Base-by-base conservation (phyloP, 2,797 vertebrate genomes). In the Sebastes kiyomatsui region DNA sequence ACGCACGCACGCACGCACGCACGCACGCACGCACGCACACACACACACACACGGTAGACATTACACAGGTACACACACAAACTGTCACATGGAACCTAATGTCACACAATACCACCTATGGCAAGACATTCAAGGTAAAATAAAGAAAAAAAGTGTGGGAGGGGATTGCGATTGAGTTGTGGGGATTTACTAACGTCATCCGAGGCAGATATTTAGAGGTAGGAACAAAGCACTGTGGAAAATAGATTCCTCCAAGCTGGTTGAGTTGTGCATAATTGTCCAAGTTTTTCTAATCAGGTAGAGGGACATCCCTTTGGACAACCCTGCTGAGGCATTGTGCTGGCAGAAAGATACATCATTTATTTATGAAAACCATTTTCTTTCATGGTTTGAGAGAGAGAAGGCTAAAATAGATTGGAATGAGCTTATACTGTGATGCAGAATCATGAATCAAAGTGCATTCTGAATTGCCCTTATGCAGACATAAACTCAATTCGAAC, bases 231-330 rank as follows among this genome's bases (percentile, higher is more conserved):
- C 58, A 75, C 61, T 72, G 66, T 55, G 73, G 80, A 79, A 77
- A 77, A 77, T 27, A 65, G 16, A 65, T 73, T 76, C 73, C 59
- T 80, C 60, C 13, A 35, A 28, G 33, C 71, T 72, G 68, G 60
- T 18, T 64, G 68, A 79, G 74, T 72, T 80, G 56, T 71, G 72
- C 12, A 69, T 66, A 25, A 75, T 76, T 81, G 87, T 84, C 81
- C 72, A 84, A 79, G 54, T 82, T 80, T 87, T 85, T 87, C 67
- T 81, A 61, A 87, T 86, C 84, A 84, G 65, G 59, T 73, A 64
- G 77, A 75, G 49, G 75, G 79, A 88, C 73, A 85, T 87, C 72
- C 71, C 62, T 86, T 81, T 87, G 77, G 68, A 86, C 81, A 82
- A 52, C 33, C 69, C 78, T 80, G 78, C 75, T 68, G 85, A 76